Evolutionary conservation across 2,888 invertebrate genomes (phyloP).

Genomic region (Trissonchulus sp.): DNA sequence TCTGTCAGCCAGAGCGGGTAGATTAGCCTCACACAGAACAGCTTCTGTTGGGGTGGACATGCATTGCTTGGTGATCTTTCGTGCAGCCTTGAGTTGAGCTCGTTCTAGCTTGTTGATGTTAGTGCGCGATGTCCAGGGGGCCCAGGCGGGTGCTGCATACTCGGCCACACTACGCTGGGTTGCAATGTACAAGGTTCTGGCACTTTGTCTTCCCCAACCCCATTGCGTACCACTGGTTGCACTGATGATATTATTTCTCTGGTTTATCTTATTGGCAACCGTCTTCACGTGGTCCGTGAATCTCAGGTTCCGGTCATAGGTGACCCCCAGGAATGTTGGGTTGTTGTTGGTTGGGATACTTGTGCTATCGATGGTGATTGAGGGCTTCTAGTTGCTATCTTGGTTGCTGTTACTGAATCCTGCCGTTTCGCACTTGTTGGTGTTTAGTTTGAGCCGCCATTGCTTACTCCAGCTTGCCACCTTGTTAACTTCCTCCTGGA

Average conservation of each 20-base stretch:
- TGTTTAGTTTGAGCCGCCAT: constrained; percentile 2
- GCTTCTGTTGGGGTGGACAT: not conserved
- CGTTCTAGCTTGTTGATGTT: not conserved
- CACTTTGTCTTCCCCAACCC: not conserved
- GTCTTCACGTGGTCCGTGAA: constrained; percentile 2
- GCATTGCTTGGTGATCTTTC: not conserved
- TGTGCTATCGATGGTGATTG: constrained; percentile 1
- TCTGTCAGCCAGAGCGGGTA: not conserved
- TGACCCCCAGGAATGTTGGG: constrained; percentile 3
- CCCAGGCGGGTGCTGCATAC: not conserved
- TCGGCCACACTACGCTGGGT: constrained; percentile 7
- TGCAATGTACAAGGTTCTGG: not conserved
- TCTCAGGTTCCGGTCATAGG: constrained; percentile 1
- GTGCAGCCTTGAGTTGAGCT: not conserved
- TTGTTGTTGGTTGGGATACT: not conserved
- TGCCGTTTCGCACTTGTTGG: not conserved
- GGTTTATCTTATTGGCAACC: not conserved
- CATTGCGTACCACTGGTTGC: not conserved
- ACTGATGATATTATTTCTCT: constrained; percentile 6
- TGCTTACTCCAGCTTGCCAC: constrained; percentile 5
- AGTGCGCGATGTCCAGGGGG: not conserved
- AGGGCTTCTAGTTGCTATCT: not conserved
- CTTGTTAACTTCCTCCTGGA: constrained; percentile 1
- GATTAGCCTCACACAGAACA: not conserved
- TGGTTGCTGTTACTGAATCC: not conserved